Conservation (phyloP, 2,113 vertebrate species). For the Haemorhous mexicanus region DNA sequence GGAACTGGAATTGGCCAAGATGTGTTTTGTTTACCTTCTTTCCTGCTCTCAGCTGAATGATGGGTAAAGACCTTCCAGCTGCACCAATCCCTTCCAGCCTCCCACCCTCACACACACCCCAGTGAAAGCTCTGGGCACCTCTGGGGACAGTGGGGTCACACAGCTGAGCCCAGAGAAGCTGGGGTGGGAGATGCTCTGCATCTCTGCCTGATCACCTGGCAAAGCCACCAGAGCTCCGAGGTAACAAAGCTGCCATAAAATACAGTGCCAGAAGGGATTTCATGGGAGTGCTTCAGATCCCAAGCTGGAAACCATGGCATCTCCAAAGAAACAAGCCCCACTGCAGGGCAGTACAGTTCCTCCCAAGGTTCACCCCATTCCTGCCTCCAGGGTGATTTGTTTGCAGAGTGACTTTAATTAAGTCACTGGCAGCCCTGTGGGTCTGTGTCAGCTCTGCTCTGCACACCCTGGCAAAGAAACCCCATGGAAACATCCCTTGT, state of each 20-base stretch:
- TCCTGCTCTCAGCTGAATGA: not conserved
- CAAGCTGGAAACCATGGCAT: not conserved
- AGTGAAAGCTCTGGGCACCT: not conserved
- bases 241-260: not conserved
- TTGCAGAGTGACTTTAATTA: not conserved
- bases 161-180: not conserved
- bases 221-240: not conserved
- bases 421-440: not conserved
- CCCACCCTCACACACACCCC: not conserved
- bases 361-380: not conserved
- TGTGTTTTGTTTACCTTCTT: not conserved
- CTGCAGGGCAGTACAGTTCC: not conserved
- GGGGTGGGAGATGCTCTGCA: not conserved
- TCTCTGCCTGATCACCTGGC: not conserved
- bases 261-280: not conserved
- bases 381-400: not conserved
- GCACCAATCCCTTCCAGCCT: not conserved
- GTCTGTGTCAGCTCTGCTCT: not conserved
- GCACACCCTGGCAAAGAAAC: not conserved
- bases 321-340: not conserved
- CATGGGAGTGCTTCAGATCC: not conserved
- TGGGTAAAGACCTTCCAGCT: not conserved
- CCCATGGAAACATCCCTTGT: not conserved
- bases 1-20: not conserved
- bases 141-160: not conserved